phyloP scores from a whole-genome alignment of 2,888 invertebrate genomes.

The Autographa gamma region DNA sequence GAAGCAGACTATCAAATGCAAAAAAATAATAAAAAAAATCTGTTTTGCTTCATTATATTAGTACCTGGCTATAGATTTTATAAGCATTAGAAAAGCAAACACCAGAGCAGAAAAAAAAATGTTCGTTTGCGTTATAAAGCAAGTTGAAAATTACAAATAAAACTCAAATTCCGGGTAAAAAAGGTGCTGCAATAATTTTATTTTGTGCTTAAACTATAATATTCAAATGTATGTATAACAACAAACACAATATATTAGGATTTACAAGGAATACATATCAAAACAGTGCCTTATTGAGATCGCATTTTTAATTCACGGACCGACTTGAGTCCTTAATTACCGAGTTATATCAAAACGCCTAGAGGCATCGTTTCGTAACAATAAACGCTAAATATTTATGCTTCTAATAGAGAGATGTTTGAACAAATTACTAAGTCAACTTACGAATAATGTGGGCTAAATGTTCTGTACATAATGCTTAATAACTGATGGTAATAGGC shows the following conservation, averaged over 20 bases:
- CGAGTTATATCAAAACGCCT: conserved; percentile 68
- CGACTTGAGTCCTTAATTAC: conserved; percentile 51
- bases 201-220: no score
- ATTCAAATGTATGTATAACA: no score
- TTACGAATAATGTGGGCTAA: conserved; percentile 21
- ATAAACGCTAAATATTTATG: conserved; percentile 78
- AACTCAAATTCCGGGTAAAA: no score
- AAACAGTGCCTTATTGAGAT: neutral
- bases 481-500: neutral
- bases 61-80: no score
- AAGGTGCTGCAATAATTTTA: no score
- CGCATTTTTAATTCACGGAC: conserved; percentile 32
- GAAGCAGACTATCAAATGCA: conserved; percentile 39
- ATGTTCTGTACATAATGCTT: neutral
- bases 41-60: no score
- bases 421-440: conserved; percentile 74
- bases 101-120: no score
- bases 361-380: conserved; percentile 65
- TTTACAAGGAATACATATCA: neutral
- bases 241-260: neutral
- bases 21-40: no score
- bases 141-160: no score
- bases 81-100: no score
- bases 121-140: no score
- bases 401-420: conserved; percentile 75